A percentile compares a stretch with the other conserved stretches of the same genome.
phyloP scores from a whole-genome alignment of 2,113 vertebrate species.

The Chaetodon auriga region DNA sequence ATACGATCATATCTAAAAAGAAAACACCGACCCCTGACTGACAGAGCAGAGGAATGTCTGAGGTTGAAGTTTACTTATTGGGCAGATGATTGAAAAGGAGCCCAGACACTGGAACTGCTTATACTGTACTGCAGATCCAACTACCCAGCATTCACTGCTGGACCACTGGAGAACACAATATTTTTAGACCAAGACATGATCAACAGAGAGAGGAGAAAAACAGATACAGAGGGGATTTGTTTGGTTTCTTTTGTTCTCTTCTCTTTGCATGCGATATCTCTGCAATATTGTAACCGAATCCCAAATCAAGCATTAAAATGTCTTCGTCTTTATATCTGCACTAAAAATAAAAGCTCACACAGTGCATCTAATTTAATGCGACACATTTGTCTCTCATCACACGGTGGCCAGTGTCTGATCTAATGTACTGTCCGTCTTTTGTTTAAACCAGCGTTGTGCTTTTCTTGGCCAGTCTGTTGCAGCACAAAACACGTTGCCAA shows the following conservation, averaged over 20 bases:
- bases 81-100: conserved; percentile 12
- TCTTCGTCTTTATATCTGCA: background rate
- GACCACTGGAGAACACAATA: conserved; percentile 39
- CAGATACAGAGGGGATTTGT: background rate
- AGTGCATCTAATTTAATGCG: no score
- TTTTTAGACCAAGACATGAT: conserved; percentile 14
- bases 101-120: background rate
- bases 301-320: background rate
- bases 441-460: background rate
- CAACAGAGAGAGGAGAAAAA: conserved; percentile 13
- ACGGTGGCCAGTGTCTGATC: background rate
- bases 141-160: conserved; percentile 48
- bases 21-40: conserved; percentile 1
- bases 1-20: conserved; percentile 47
- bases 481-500: background rate
- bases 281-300: background rate
- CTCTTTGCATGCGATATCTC: background rate
- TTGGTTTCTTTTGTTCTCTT: conserved; percentile 20
- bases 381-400: background rate
- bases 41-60: background rate
- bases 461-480: background rate
- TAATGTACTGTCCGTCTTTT: background rate
- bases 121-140: background rate
- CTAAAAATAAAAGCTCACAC: background rate
- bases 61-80: background rate